A percentile compares a stretch with the other conserved stretches of the same genome.
Conservation (phyloP, 1,140 invertebrate species). For the Meloidogyne hapla region DNA sequence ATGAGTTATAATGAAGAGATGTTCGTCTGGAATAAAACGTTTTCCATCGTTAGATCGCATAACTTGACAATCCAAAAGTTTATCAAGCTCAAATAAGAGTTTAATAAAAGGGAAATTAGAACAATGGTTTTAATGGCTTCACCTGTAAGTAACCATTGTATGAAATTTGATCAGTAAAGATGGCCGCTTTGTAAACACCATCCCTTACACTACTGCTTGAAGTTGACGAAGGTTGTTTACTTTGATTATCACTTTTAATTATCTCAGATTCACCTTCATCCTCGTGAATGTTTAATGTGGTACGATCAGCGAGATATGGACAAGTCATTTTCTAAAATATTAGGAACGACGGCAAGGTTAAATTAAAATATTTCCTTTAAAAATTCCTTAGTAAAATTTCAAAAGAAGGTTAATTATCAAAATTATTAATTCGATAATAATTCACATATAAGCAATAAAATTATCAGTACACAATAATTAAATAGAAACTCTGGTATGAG, state of each 20-base stretch:
- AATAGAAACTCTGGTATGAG: not conserved
- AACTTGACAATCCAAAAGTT: conserved; percentile 80
- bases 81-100: conserved; percentile 73
- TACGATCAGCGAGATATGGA: not conserved
- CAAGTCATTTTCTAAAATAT: not conserved
- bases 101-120: no score
- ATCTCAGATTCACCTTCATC: not conserved
- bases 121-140: no score
- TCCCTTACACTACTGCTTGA: not conserved
- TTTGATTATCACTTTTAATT: not conserved
- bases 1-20: conserved; percentile 71
- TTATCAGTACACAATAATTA: not conserved
- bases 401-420: no score
- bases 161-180: not conserved
- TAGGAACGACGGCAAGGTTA: not conserved
- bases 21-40: conserved; percentile 86
- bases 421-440: not conserved
- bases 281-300: not conserved
- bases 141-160: not conserved
- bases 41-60: conserved; percentile 75
- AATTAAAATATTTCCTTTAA: no score
- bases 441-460: not conserved
- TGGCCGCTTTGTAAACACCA: not conserved
- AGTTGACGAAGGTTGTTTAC: not conserved
- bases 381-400: no score